Conservation (phyloP, 1,140 invertebrate species). For the Papilio xuthus region DNA sequence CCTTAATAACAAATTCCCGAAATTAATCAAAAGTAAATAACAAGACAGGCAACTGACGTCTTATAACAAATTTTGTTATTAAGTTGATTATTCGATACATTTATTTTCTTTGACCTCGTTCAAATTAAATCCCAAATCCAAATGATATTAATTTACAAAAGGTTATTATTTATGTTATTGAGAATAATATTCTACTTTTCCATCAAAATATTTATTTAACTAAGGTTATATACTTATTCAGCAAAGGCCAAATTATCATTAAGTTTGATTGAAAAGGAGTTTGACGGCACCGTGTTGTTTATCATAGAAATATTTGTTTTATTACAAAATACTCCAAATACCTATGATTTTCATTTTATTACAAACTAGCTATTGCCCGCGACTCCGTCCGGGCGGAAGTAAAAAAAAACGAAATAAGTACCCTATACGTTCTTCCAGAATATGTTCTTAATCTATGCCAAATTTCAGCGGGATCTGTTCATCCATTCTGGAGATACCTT, state of each 20-base stretch:
- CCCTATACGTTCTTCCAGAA: no score
- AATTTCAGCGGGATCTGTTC: no score
- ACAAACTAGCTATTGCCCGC: no score
- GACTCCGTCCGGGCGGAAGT: no score
- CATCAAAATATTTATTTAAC: background rate
- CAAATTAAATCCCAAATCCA: background rate
- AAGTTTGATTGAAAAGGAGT: background rate
- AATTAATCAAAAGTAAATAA: background rate
- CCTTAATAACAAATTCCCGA: background rate
- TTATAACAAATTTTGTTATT: background rate
- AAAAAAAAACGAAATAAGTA: no score
- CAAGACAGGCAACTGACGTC: background rate
- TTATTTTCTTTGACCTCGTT: background rate
- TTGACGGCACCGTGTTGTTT: background rate
- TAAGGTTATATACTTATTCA: background rate
- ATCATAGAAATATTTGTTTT: background rate
- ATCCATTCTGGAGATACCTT: no score
- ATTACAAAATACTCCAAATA: no score
- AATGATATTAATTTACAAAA: slow-evolving; percentile 9
- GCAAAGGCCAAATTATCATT: background rate
- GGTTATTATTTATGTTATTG: slow-evolving; percentile 12
- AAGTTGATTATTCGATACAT: background rate
- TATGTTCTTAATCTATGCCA: no score
- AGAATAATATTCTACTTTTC: background rate
- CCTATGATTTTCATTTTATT: no score